phyloP scores from a whole-genome alignment of 2,113 vertebrate genomes.

The Cygnus atratus region DNA sequence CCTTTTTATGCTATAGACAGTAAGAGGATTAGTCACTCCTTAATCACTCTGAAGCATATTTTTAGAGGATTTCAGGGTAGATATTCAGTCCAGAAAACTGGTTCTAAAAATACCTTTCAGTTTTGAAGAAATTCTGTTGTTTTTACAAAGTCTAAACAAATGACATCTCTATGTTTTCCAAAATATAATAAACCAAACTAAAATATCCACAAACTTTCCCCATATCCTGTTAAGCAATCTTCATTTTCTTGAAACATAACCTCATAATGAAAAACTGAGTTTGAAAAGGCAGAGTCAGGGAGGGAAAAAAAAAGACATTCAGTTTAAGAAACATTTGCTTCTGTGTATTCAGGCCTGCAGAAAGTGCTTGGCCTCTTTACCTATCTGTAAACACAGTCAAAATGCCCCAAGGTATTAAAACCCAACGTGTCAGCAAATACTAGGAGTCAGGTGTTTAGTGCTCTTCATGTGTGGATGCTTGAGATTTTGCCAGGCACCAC shows the following conservation, averaged over 20 bases:
- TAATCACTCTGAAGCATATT: conserved; percentile 53
- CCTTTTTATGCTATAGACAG: conserved; percentile 25
- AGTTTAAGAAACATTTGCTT: background rate
- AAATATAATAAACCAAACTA: background rate
- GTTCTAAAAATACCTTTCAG: background rate
- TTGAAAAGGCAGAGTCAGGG: background rate
- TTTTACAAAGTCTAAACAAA: background rate
- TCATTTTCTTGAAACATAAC: background rate
- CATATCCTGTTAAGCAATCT: background rate
- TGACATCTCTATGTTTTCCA: background rate
- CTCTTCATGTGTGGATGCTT: background rate
- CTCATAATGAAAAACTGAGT: background rate
- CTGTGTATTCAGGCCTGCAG: background rate
- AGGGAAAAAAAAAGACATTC: background rate
- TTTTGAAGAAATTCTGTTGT: background rate
- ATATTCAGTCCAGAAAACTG: background rate
- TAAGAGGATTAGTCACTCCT: conserved; percentile 49
- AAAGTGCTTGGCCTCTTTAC: conserved; percentile 8
- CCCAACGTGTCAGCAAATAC: conserved; percentile 35
- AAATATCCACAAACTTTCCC: background rate
- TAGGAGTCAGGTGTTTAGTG: conserved; percentile 17
- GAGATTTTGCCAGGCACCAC: conserved; percentile 12
- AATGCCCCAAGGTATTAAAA: conserved; percentile 37
- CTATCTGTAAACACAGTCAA: background rate
- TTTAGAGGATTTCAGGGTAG: conserved; percentile 16